phyloP scores from a whole-genome alignment of 2,888 invertebrate species.

The Acleris laterana region DNA sequence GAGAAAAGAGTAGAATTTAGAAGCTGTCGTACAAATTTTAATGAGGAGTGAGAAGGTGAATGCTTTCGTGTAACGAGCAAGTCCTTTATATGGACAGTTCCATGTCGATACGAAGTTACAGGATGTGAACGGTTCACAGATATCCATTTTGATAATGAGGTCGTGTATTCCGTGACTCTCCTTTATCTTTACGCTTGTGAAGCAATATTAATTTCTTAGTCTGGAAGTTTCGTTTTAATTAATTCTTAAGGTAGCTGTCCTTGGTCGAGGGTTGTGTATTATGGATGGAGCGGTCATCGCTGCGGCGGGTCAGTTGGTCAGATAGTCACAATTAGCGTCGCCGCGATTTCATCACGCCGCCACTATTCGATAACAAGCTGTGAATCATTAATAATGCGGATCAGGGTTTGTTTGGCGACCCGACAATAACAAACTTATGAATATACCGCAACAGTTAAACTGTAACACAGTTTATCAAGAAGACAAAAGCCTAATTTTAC shows the following conservation, averaged over 20 bases:
- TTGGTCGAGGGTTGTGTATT: slow-evolving; percentile 46
- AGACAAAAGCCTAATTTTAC: not conserved
- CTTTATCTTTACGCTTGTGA: slow-evolving; percentile 6
- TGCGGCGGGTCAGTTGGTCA: slow-evolving; percentile 49
- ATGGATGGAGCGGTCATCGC: slow-evolving; percentile 58
- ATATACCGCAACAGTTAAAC: slow-evolving; percentile 70
- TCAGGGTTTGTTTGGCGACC: slow-evolving; percentile 74
- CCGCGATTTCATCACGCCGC: slow-evolving; percentile 74
- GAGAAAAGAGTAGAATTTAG: slow-evolving; percentile 84
- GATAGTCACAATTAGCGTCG: slow-evolving; percentile 73
- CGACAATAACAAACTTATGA: slow-evolving; percentile 72
- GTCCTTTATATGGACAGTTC: slow-evolving; percentile 62
- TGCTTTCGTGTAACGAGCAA: slow-evolving; percentile 66
- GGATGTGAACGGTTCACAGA: slow-evolving; percentile 43
- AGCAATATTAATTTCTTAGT: slow-evolving; percentile 14
- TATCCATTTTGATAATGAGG: slow-evolving; percentile 48
- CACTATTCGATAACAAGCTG: slow-evolving; percentile 71
- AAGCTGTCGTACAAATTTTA: slow-evolving; percentile 83
- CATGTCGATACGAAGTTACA: slow-evolving; percentile 54
- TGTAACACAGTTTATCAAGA: slow-evolving; percentile 60
- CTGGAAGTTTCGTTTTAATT: slow-evolving; percentile 8
- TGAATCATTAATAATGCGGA: slow-evolving; percentile 78
- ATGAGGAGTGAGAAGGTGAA: slow-evolving; percentile 80
- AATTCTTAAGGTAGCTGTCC: slow-evolving; percentile 29
- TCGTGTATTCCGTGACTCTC: slow-evolving; percentile 13